These are phyloP conservation scores for Naso thynnoides DNA, from an alignment of 2,797 vertebrate genomes.

Conservation along the genomic window DNA sequence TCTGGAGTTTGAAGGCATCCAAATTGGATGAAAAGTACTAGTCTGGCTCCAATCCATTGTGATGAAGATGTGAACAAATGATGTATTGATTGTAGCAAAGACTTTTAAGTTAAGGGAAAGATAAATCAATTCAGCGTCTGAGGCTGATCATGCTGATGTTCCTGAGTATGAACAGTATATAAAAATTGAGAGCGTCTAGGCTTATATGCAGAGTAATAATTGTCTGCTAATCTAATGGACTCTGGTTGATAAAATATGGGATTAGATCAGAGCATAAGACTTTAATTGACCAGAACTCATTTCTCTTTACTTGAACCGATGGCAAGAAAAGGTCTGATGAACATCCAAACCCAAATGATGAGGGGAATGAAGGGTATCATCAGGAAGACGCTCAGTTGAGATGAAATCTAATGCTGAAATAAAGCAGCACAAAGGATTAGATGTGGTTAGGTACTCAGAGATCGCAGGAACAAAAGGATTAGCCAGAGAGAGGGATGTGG, in stretches of 20 bases:
- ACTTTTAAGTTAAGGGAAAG: slow-evolving; percentile 1
- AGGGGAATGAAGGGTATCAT: slow-evolving; percentile 56
- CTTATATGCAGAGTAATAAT: slow-evolving; percentile 11
- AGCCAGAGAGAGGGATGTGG: slow-evolving; percentile 76
- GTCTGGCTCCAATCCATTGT: not conserved
- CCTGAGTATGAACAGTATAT: not conserved
- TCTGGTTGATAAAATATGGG: slow-evolving; percentile 7
- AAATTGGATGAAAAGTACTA: slow-evolving; percentile 3
- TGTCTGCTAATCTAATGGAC: slow-evolving; percentile 29
- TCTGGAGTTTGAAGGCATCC: slow-evolving; percentile 17
- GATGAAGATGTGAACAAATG: slow-evolving; percentile 29
- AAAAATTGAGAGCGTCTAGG: not conserved
- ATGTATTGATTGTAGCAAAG: slow-evolving; percentile 1
- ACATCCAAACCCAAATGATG: slow-evolving; percentile 40
- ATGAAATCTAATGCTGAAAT: slow-evolving; percentile 71
- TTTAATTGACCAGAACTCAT: slow-evolving; percentile 21
- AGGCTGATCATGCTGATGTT: not conserved
- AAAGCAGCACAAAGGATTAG: slow-evolving; percentile 79
- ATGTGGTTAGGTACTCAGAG: slow-evolving; percentile 70
- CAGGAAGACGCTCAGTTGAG: slow-evolving; percentile 51
- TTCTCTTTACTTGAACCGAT: slow-evolving; percentile 7
- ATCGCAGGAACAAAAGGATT: slow-evolving; percentile 83
- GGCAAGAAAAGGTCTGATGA: slow-evolving; percentile 29
- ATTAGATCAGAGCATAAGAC: slow-evolving; percentile 13
- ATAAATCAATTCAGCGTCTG: slow-evolving; percentile 4